These are phyloP conservation scores for Eupithecia insigniata DNA, from an alignment of 2,888 invertebrate species.

Conservation along the genomic window DNA sequence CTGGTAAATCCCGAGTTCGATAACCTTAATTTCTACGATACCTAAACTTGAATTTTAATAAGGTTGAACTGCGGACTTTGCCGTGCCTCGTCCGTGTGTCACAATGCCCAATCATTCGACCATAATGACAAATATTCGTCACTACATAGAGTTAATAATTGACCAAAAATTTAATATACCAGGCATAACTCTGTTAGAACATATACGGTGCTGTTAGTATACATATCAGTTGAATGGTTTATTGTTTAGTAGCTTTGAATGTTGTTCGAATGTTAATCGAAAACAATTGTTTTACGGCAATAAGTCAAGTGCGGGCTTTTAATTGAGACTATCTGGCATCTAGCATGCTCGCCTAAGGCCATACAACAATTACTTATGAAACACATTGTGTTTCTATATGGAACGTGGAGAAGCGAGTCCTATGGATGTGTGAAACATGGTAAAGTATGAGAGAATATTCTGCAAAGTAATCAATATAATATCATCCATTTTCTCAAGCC, in stretches of 20 bases:
- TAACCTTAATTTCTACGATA: neutral
- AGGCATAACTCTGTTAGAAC: conserved; percentile 48
- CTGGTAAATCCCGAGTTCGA: neutral
- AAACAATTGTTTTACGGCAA: conserved; percentile 78
- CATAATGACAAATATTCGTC: neutral
- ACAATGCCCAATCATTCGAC: neutral
- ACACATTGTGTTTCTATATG: conserved; percentile 27
- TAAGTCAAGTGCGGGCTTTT: conserved; percentile 75
- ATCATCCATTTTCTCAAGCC: conserved; percentile 52
- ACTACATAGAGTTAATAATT: neutral
- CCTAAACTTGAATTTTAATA: neutral
- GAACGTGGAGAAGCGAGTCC: conserved; percentile 8
- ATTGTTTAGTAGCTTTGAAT: conserved; percentile 75
- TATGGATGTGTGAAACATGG: conserved; percentile 18
- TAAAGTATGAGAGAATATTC: conserved; percentile 22
- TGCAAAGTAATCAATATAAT: conserved; percentile 42
- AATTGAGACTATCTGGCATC: conserved; percentile 75
- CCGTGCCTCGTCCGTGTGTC: neutral
- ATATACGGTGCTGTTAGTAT: conserved; percentile 42
- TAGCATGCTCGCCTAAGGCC: conserved; percentile 61
- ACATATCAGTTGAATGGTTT: conserved; percentile 59
- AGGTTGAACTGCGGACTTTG: neutral
- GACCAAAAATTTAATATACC: neutral
- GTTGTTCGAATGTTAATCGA: conserved; percentile 79
- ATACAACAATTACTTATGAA: conserved; percentile 48